phyloP scores from a whole-genome alignment of 1,140 invertebrate genomes.

The Helicoverpa armigera region DNA sequence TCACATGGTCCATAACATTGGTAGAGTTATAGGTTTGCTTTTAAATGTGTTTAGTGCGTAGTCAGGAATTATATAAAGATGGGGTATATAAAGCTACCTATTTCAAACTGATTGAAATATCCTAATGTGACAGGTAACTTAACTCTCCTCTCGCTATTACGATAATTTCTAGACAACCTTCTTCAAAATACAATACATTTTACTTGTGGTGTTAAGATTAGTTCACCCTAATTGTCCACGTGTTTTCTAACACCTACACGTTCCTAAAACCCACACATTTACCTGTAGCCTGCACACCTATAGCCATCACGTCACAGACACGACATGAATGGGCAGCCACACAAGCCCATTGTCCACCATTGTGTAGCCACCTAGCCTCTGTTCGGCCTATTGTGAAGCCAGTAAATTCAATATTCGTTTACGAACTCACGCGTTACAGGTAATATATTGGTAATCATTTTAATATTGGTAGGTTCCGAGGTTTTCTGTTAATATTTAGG shows the following conservation, averaged over 20 bases:
- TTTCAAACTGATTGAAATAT: too few species aligned
- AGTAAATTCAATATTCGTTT: constrained; percentile 26
- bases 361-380: constrained; percentile 1
- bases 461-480: too few species aligned
- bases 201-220: too few species aligned
- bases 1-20: too few species aligned
- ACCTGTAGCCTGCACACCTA: background rate
- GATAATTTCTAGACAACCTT: too few species aligned
- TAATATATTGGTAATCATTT: background rate
- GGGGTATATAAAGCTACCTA: too few species aligned
- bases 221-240: background rate
- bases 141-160: too few species aligned
- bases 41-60: too few species aligned
- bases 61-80: too few species aligned
- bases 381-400: constrained; percentile 14
- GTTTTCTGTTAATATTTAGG: too few species aligned
- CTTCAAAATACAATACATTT: too few species aligned
- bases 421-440: background rate
- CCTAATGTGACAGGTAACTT: background rate
- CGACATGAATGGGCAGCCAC: constrained; percentile 9
- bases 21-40: too few species aligned
- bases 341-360: constrained; percentile 21
- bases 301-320: background rate
- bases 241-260: background rate
- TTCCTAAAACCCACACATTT: background rate